Evolutionary conservation across 2,113 vertebrate species (phyloP).

Genomic region (Thymallus thymallus): DNA sequence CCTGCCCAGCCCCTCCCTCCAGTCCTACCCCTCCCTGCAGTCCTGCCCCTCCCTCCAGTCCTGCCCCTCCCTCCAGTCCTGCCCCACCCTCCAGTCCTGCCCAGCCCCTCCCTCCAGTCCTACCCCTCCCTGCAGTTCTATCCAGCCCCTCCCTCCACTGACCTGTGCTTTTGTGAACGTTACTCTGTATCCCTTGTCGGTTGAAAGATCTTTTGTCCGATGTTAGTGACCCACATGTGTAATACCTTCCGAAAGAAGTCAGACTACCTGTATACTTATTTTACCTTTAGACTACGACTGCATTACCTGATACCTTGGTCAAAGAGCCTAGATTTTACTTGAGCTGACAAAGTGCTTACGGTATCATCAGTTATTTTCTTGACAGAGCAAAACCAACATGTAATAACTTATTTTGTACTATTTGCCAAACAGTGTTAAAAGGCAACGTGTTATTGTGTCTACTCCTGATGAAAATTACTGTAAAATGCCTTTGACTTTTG

Average conservation of each 20-base stretch:
- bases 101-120: too few relatives aligned
- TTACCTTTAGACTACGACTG: conserved; percentile 69
- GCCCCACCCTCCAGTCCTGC: too few relatives aligned
- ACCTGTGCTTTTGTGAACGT: conserved; percentile 94
- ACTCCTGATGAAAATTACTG: conserved; percentile 68
- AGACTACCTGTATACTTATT: conserved; percentile 77
- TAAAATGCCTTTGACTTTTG: conserved; percentile 50
- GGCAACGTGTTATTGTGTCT: conserved; percentile 85
- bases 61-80: too few relatives aligned
- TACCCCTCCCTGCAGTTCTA: too few relatives aligned
- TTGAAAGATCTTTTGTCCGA: conserved; percentile 90
- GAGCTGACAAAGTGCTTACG: conserved; percentile 78
- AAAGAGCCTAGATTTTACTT: conserved; percentile 72
- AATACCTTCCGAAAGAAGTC: conserved; percentile 63
- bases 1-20: too few relatives aligned
- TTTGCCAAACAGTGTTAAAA: conserved; percentile 88
- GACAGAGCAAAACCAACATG: conserved; percentile 77
- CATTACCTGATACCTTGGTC: conserved; percentile 48
- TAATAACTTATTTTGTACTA: conserved; percentile 91
- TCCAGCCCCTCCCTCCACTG: conserved; percentile 62
- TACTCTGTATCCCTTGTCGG: conserved; percentile 90
- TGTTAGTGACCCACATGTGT: conserved; percentile 94
- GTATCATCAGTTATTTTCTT: conserved; percentile 90
- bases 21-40: too few relatives aligned
- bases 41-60: too few relatives aligned